Percentiles rank a stretch among this genome's conserved stretches.
Evolutionary conservation across 2,888 invertebrate genomes (phyloP).

Genomic region (Sphaerophoria taeniata): DNA sequence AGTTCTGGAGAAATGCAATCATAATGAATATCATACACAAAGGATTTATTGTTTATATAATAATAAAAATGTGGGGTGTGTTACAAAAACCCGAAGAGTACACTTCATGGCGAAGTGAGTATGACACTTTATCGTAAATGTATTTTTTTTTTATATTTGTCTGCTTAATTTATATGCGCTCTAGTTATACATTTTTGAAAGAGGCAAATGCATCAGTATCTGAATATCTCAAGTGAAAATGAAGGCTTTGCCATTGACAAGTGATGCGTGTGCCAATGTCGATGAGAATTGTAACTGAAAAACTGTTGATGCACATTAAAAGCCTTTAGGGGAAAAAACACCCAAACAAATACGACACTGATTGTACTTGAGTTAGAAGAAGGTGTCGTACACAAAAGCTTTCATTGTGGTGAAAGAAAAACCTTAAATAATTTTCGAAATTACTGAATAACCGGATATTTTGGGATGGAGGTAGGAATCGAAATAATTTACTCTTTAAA

Average conservation of each 20-base stretch:
- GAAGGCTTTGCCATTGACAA: constrained; percentile 35
- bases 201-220: constrained; percentile 51
- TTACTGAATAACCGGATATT: no score
- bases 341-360: no score
- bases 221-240: constrained; percentile 27
- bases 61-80: constrained; percentile 52
- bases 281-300: constrained; percentile 8
- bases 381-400: constrained; percentile 10
- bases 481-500: no score
- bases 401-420: constrained; percentile 6
- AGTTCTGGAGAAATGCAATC: constrained; percentile 46
- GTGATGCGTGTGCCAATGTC: constrained; percentile 45
- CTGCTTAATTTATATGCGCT: constrained; percentile 47
- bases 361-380: constrained; percentile 22
- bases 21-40: constrained; percentile 70
- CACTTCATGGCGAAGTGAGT: constrained; percentile 61
- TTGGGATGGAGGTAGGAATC: no score
- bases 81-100: constrained; percentile 62
- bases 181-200: constrained; percentile 29
- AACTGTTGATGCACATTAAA: constrained; percentile 4
- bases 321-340: constrained; percentile 4
- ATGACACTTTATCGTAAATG: constrained; percentile 67
- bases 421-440: not conserved
- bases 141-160: constrained; percentile 45
- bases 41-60: constrained; percentile 60